Evolutionary conservation across 2,113 vertebrate species (phyloP).

Genomic region (Ploceus nigricollis): DNA sequence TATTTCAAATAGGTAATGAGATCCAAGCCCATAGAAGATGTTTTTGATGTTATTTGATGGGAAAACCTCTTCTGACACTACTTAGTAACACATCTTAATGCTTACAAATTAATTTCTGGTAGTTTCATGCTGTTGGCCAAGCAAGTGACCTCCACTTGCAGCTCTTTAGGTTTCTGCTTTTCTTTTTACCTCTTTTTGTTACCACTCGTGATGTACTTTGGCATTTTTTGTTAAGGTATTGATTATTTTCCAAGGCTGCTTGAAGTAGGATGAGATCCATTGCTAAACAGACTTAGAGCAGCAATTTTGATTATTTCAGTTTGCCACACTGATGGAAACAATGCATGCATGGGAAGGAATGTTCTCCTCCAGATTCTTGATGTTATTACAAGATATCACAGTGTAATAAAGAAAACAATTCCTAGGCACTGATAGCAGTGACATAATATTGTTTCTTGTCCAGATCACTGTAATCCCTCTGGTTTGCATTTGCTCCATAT

Average conservation of each 20-base stretch:
- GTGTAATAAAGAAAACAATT: constrained; percentile 23
- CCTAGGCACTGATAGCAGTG: constrained; percentile 12
- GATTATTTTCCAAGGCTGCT: neutral
- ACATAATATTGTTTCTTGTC: neutral
- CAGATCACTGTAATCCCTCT: constrained; percentile 6
- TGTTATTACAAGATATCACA: constrained; percentile 12
- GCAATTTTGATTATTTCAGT: neutral
- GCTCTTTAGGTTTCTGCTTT: neutral
- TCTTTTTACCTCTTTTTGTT: neutral
- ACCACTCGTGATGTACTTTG: neutral
- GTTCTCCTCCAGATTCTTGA: neutral
- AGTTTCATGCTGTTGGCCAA: neutral
- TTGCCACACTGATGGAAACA: neutral
- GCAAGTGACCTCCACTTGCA: neutral
- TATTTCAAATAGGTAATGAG: neutral
- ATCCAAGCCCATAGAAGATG: neutral
- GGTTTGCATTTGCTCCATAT: constrained; percentile 40
- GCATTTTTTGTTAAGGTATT: neutral
- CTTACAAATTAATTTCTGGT: neutral
- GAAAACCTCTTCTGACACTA: neutral
- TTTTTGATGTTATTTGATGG: neutral
- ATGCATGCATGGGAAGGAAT: neutral
- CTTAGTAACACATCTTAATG: neutral
- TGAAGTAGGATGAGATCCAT: neutral
- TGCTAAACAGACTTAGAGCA: neutral